phyloP scores from a whole-genome alignment of 2,797 vertebrate genomes.

The Urocyon cinereoargenteus region DNA sequence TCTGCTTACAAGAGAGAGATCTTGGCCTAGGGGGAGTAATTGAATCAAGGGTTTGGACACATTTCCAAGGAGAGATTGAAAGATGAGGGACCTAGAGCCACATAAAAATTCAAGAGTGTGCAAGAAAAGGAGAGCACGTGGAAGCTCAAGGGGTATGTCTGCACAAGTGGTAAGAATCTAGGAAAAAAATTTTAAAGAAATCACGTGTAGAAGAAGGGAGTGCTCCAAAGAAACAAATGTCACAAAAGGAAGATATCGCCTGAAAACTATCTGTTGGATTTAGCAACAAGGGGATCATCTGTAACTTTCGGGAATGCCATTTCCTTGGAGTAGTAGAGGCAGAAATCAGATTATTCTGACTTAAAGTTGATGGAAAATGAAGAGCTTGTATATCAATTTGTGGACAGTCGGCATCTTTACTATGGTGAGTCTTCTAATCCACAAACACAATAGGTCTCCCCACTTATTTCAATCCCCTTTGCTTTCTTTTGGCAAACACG shows the following conservation, averaged over 20 bases:
- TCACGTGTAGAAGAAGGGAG: neutral
- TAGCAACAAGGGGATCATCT: neutral
- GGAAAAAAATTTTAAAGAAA: neutral
- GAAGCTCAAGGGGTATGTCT: neutral
- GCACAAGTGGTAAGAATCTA: neutral
- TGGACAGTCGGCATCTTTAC: neutral
- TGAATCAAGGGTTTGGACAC: neutral
- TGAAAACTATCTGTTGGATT: neutral
- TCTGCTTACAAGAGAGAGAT: neutral
- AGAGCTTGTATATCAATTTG: neutral
- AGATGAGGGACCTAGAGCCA: neutral
- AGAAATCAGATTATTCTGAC: conserved; percentile 5
- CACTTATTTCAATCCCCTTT: neutral
- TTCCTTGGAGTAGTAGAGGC: neutral
- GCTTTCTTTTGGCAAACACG: neutral
- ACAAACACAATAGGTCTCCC: neutral
- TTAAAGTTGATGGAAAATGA: neutral
- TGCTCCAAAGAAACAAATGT: neutral
- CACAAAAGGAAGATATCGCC: neutral
- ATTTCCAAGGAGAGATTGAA: neutral
- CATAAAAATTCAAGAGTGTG: neutral
- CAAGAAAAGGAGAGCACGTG: neutral
- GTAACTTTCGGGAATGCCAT: neutral
- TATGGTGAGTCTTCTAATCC: neutral
- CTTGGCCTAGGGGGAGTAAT: neutral